A percentile compares a stretch with the other conserved stretches of the same genome.
Conservation (phyloP, 2,113 vertebrate species). For the Chloebia gouldiae region DNA sequence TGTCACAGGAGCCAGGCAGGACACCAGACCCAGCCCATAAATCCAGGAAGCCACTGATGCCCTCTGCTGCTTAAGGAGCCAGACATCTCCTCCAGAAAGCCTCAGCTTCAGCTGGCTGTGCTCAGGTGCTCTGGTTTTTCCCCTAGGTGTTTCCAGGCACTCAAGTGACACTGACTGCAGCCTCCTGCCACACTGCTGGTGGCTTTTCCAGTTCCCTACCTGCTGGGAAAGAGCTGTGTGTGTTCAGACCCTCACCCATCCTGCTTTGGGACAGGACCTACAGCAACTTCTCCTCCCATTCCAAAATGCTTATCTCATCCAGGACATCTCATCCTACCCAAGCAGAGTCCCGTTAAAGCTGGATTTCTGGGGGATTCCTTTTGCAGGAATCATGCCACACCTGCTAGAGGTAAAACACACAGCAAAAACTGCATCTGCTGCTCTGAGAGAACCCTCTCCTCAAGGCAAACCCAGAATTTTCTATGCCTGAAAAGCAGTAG, state of each 20-base stretch:
- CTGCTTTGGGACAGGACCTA: background rate
- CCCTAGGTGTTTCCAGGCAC: background rate
- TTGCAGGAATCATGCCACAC: background rate
- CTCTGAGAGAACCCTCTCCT: background rate
- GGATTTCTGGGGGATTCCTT: background rate
- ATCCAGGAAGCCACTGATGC: fast-evolving
- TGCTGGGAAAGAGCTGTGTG: background rate
- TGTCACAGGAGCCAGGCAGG: background rate
- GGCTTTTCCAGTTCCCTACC: background rate
- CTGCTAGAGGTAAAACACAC: background rate
- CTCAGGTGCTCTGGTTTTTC: background rate
- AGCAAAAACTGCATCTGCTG: background rate
- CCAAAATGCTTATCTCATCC: background rate
- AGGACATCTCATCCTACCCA: background rate
- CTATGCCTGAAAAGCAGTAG: background rate
- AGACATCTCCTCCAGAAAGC: background rate
- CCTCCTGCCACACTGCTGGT: background rate
- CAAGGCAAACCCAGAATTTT: background rate
- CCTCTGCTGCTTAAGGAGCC: background rate
- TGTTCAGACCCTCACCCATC: background rate
- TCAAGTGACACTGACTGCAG: background rate
- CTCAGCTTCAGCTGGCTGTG: background rate
- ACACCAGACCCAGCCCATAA: background rate
- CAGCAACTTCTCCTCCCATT: background rate
- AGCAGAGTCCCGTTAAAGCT: background rate